phyloP scores from a whole-genome alignment of 2,888 invertebrate genomes.

The Sepiola atlantica region DNA sequence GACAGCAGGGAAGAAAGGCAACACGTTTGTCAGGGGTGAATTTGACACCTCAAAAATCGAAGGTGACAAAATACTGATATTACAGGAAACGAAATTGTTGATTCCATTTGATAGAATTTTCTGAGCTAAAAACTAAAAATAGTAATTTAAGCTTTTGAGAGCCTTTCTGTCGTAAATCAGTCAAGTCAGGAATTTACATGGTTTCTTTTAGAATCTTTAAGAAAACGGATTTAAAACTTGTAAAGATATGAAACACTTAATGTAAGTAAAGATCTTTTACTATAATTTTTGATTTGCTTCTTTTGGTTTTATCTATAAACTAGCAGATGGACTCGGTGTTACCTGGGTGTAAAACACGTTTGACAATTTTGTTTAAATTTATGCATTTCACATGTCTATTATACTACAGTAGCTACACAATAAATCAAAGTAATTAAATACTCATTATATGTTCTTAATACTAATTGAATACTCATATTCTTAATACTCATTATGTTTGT shows the following conservation, averaged over 20 bases:
- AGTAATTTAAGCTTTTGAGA: not conserved
- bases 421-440: too few relatives aligned
- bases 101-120: not conserved
- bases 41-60: not conserved
- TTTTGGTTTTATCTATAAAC: not conserved
- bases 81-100: not conserved
- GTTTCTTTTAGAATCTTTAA: not conserved
- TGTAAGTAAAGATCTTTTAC: not conserved
- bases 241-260: not conserved
- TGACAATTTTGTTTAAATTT: too few relatives aligned
- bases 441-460: too few relatives aligned
- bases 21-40: not conserved
- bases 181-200: not conserved
- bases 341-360: too few relatives aligned
- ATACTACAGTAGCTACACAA: too few relatives aligned
- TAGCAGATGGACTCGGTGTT: too few relatives aligned
- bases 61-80: not conserved
- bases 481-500: too few relatives aligned
- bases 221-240: not conserved
- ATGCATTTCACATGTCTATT: too few relatives aligned
- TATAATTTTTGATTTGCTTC: not conserved
- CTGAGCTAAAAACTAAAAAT: not conserved
- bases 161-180: not conserved
- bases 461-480: too few relatives aligned
- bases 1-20: not conserved